Base-by-base conservation (phyloP, 2,888 invertebrate species). In the Cheilosia impressa region DNA sequence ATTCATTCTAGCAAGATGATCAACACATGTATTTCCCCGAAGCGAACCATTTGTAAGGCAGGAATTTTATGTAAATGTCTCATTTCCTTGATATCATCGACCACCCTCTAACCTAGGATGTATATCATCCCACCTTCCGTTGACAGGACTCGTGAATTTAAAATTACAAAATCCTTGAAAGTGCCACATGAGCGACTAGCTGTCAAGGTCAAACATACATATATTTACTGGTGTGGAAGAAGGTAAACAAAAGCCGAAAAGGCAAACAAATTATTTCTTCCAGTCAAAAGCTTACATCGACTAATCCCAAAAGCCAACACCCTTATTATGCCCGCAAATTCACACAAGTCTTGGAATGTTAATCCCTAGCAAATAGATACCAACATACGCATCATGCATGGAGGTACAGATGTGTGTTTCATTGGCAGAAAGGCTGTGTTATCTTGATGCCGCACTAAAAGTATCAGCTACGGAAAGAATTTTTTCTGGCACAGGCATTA, bases 241-340 rank as follows among this genome's bases (percentile, higher is more conserved):
- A 45, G 47, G 43, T 65, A 75, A 63, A 57, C 73, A 55, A 55
- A 47, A 34, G 53, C 34, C 47, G 47, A 55, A 60, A 41, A 43
- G 66, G 41, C 66, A 66, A 76, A 50, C 47, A 76, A 52, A 68
- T 77, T 63, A 27, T 60, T 45, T 47, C 68, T 50, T 68, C 41
- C 10, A 52, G 13, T 22, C 52, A 15, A 68, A 62, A 43, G 53
- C 52, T 58, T 34, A 77, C 53, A 53, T 34, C 24, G 15, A 22
- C 24, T 68, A 68, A 77, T 68, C 60, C 76, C n/a, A 17, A 43
- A 76, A 76, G 43, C 60, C 58, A 68, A 60, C 52, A 76, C 66
- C 58, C 38, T 19, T 15, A 50, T 19, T 10, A 66, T 50, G 24
- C 57, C 17, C 50, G 38, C 43, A 68, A 68, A 76, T 60, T 68